Base-by-base conservation (phyloP, 2,888 invertebrate species). In the Parnassius orleans region DNA sequence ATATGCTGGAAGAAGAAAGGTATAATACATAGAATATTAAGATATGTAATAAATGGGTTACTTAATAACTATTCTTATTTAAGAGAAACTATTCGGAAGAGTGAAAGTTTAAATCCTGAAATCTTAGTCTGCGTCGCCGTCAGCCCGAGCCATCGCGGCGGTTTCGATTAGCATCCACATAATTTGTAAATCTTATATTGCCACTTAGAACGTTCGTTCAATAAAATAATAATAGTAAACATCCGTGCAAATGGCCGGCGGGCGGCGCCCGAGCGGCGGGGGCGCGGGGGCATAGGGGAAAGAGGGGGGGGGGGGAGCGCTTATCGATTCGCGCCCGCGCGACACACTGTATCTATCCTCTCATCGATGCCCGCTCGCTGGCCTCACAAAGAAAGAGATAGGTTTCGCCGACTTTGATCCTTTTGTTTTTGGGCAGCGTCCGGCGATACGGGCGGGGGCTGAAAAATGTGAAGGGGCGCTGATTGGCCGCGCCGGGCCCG, bases 371-470 rank as follows among this genome's bases (percentile, higher is more conserved):
- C 85, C 89, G 88, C 78, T 87, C 78, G 85, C 85, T 77, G 83
- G 87, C 89, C 87, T 80, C 90, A 91, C 90, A 91, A 90, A 90
- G 90, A 91, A 90, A 91, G 90, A 91, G 91, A 91, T 91, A 90
- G 91, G 90, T 90, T 90, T 90, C 90, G 88, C 86, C 86, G 90
- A 89, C 89, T 90, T 90, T 90, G 91, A 90, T 90, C 90, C 91
- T 90, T 90, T 91, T 91, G 91, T 91, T 91, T 91, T 90, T 90
- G 91, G 91, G 91, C 90, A 91, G 90, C 88, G 91, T 90, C 91
- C 90, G 88, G 90, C 86, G 86, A 81, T 80, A 83, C 88, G 88
- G 90, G 90, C 87, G 90, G 90, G 89, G 89, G 90, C 86, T 84
- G 87, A 90, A 90, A 90, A 91, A 90, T 88, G 85, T 83, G 83